These are phyloP conservation scores for Cantharis rufa DNA, from an alignment of 2,888 invertebrate species.

Conservation along the genomic window DNA sequence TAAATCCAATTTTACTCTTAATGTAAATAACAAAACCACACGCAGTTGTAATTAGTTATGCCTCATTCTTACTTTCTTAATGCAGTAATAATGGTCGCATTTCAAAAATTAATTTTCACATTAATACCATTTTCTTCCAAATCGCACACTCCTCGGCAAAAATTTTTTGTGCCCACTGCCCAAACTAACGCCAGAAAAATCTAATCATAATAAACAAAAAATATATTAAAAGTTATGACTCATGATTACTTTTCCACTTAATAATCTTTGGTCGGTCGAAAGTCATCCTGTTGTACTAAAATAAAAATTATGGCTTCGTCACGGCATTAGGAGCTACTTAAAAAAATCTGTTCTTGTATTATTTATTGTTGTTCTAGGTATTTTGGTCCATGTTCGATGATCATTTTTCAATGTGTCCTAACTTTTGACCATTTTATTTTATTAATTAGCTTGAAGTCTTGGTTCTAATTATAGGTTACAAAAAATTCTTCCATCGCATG, in stretches of 20 bases:
- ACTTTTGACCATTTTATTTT: not conserved
- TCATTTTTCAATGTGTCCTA: conserved; percentile 3
- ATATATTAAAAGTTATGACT: conserved; percentile 3
- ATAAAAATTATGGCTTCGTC: conserved; percentile 36
- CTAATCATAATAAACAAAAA: not conserved
- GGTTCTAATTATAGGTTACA: not conserved
- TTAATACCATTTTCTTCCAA: not conserved
- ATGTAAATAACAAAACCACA: conserved; percentile 20
- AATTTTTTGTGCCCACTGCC: not conserved
- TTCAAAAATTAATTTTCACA: not conserved
- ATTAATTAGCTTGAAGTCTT: not conserved
- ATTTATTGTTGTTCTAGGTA: conserved; percentile 29
- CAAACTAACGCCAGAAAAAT: not conserved
- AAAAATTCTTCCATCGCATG: not conserved
- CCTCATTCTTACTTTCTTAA: conserved; percentile 1
- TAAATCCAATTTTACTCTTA: conserved; percentile 16
- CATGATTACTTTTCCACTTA: conserved; percentile 1
- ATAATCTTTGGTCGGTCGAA: not conserved
- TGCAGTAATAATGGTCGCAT: not conserved
- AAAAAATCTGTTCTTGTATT: conserved; percentile 28
- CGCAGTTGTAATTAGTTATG: conserved; percentile 19
- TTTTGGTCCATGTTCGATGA: conserved; percentile 7
- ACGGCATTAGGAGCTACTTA: conserved; percentile 33
- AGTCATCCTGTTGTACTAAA: conserved; percentile 13
- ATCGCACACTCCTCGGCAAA: not conserved